Base-by-base conservation (phyloP, 2,888 invertebrate genomes). In the Heterodera filipjevi region DNA sequence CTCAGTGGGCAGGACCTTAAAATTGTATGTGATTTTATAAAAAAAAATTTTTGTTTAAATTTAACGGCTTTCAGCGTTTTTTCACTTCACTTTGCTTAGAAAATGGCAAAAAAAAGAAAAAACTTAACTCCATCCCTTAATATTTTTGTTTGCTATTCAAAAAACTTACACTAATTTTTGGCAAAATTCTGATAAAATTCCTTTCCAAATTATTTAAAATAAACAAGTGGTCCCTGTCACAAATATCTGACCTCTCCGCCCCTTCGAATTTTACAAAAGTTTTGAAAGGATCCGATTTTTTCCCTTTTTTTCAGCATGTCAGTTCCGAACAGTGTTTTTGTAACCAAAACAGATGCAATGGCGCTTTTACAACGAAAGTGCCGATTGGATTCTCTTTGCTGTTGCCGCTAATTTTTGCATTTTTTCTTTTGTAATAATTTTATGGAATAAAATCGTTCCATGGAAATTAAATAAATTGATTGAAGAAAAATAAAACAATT, bases 291-390 rank as follows among this genome's bases (percentile, higher is more conserved):
- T 16, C n/a, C 64, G n/a, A 53, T 19, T 59, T 59, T 59, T 59
- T 59, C 0, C 3, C 6, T 3, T 10, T 32, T 74, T 27, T 73
- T 68, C 19, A 78, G 78, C 76, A 32, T 44, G 8, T 76, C n/a
- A 76, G 78, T 32, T 12, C 77, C 0, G 73, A 74, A 22, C 76
- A 77, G 27, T 78, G 78, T 59, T 59, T 78, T 14, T 78, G 78
- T 32, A n/a, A 22, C 3, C 59, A 59, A 14, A 33, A 71, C 39
- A 32, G 72, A 14, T 77, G 77, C 66, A 77, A 77, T 33, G n/a
- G 71, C 44, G 73, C 77, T 53, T 46, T 59, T 53, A 44, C 49
- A 30, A n/a, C 39, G 2, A 49, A 72, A 72, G 5, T 16, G n/a
- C 30, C 27, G 66, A 27, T 27, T 66, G 66, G 6, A 10, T 10